Conservation (phyloP, 2,113 vertebrate genomes). For the Xenopus laevis region DNA sequence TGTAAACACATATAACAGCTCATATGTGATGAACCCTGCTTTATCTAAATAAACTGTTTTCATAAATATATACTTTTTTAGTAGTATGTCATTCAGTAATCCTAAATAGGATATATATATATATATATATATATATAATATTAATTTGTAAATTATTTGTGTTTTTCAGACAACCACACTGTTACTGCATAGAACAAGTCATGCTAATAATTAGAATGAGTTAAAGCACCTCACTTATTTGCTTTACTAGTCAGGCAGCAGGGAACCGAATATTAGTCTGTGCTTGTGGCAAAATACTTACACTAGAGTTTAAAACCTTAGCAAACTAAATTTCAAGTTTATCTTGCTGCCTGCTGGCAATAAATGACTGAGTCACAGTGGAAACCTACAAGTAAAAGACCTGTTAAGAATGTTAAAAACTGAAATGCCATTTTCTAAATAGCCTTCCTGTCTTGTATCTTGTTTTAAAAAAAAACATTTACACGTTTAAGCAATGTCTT, state of each 20-base stretch:
- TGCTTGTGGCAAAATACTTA: constrained; percentile 25
- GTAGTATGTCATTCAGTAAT: no score
- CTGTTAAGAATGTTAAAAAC: constrained; percentile 30
- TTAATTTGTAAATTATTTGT: no score
- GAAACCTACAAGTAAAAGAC: constrained; percentile 32
- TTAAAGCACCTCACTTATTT: constrained; percentile 16
- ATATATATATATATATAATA: no score
- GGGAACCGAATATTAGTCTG: constrained; percentile 34
- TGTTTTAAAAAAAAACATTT: constrained; percentile 21
- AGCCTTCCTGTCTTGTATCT: constrained; percentile 17
- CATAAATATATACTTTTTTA: no score
- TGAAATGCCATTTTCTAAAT: constrained; percentile 29
- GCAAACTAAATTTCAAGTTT: constrained; percentile 34
- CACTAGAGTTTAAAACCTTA: constrained; percentile 27
- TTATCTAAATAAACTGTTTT: no score
- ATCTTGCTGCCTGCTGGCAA: constrained; percentile 32
- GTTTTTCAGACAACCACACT: not conserved
- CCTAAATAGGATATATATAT: no score
- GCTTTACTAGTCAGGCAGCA: constrained; percentile 25
- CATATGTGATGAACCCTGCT: no score
- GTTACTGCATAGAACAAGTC: not conserved
- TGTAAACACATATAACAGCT: no score
- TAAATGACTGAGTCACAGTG: constrained; percentile 33
- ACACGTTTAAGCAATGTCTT: constrained; percentile 17
- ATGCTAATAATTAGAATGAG: constrained; percentile 5